Base-by-base conservation (phyloP, 2,888 invertebrate species). In the Hydropsyche betteni region DNA sequence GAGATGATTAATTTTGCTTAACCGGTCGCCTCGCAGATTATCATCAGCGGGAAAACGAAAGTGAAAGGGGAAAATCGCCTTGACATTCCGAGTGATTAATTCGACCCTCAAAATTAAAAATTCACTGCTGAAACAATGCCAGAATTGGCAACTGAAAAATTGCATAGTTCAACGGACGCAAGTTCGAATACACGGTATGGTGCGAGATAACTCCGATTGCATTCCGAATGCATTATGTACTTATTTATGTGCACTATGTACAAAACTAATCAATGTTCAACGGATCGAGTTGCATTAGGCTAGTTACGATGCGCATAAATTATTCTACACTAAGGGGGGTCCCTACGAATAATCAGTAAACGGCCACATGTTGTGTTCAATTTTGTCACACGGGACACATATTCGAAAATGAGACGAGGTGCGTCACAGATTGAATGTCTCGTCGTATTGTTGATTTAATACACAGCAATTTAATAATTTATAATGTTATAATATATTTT, bases 1-100 rank as follows among this genome's bases (percentile, higher is more conserved):
- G 73, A 71, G 58, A 70, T 77, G 79, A 79, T 79, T 79, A 79
- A 79, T 79, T 76, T 75, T 75, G 77, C 77, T 77, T 79, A 79
- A 77, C 76, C 73, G 77, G 73, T 75, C 72, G 77, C 75, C 75
- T 70, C 61, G 72, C 74, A 70, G 77, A 77, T 79, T 79, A 79
- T 74, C 76, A 53, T 69, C 36, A 38, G 58, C 10, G 38, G 44
- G 68, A 72, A 74, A 69, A 70, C 51, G 68, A 71, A 33, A 75
- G 53, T 38, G 72, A 76, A 75, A 76, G 73, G 73, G 69, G 76
- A 53, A 52, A 74, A 71, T 71, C 76, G 74, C 74, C 74, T 75
- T 77, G 78, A 77, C 78, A 76, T 74, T 79, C 74, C 64, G 58
- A 55, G 70, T 79, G 77, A 79, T 79, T 79, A 77, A 79, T 79